These are phyloP conservation scores for Pentamera pediparva DNA, from an alignment of 53 echinoderm and acorn worm genomes.

Conservation along the genomic window DNA sequence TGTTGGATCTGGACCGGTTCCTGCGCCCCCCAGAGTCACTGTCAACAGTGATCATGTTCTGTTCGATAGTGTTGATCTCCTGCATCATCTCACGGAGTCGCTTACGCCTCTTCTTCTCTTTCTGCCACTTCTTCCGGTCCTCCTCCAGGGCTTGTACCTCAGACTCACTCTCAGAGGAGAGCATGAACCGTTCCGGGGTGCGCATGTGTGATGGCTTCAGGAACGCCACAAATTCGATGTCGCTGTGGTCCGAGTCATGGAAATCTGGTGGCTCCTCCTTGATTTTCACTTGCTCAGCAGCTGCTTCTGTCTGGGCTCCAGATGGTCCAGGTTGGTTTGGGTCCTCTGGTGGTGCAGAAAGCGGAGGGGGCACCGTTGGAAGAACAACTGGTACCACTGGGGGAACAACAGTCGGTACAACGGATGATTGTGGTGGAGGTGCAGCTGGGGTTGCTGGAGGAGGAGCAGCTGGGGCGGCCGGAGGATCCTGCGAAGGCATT, in stretches of 20 bases:
- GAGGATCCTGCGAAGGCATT: conserved; percentile 49
- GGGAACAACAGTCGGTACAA: too few relatives aligned
- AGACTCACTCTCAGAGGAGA: conserved; percentile 42
- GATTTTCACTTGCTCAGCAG: not conserved
- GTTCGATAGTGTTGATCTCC: not conserved
- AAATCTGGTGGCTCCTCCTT: conserved; percentile 10
- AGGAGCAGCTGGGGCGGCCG: not conserved
- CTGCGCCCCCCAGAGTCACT: not conserved
- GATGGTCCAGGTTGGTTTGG: conserved; percentile 45
- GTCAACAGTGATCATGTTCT: not conserved
- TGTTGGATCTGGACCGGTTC: not conserved
- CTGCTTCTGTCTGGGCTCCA: not conserved
- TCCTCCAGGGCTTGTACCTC: conserved; percentile 14
- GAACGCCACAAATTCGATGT: conserved; percentile 64
- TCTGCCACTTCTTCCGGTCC: conserved; percentile 1
- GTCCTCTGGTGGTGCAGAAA: not conserved
- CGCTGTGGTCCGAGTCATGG: conserved; percentile 45
- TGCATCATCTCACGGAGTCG: not conserved
- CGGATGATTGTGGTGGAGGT: too few relatives aligned
- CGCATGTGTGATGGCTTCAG: conserved; percentile 57
- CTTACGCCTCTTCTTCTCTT: conserved; percentile 15
- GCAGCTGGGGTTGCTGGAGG: not conserved
- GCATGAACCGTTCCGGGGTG: conserved; percentile 51
- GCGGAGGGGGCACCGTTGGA: too few relatives aligned
- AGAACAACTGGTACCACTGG: not conserved